phyloP scores from a whole-genome alignment of 2,888 invertebrate species.

The Pinctada fucata region DNA sequence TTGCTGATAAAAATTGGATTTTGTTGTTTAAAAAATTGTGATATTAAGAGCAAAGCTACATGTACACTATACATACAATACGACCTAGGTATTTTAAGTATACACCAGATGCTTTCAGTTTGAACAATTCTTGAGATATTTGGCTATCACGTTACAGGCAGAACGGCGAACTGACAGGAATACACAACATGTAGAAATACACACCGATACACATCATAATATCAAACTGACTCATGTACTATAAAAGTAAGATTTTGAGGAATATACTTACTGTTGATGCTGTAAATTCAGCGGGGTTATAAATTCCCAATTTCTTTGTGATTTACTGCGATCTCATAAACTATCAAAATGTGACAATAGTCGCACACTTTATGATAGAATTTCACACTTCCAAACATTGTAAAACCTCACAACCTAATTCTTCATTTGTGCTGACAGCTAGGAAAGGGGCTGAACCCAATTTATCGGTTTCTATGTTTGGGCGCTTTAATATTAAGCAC shows the following conservation, averaged over 20 bases:
- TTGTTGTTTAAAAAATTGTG: too few relatives aligned
- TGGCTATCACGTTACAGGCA: too few relatives aligned
- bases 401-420: background rate
- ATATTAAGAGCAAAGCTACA: too few relatives aligned
- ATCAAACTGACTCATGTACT: background rate
- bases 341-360: slow-evolving; percentile 17
- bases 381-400: background rate
- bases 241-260: background rate
- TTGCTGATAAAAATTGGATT: too few relatives aligned
- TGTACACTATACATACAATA: too few relatives aligned
- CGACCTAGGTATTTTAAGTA: too few relatives aligned
- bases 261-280: background rate
- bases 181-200: too few relatives aligned
- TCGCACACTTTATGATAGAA: background rate
- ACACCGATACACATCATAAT: too few relatives aligned
- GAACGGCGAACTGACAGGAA: too few relatives aligned
- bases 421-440: background rate
- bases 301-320: background rate
- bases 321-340: slow-evolving; percentile 11
- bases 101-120: too few relatives aligned
- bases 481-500: background rate
- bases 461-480: background rate
- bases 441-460: background rate
- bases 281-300: background rate
- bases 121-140: too few relatives aligned